Conservation (phyloP, 2,888 invertebrate genomes). For the Temnothorax rugatulus region DNA sequence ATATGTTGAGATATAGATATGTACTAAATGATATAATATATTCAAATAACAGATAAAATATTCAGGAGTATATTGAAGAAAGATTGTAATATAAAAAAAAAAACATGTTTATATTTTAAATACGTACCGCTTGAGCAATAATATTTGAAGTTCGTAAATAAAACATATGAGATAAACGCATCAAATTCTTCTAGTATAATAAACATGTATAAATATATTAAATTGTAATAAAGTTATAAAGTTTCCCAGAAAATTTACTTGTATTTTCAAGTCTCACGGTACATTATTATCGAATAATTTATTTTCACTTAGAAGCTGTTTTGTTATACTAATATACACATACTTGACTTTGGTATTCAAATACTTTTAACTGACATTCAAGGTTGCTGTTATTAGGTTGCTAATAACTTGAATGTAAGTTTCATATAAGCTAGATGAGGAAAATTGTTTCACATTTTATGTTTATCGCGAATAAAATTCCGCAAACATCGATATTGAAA, state of each 20-base stretch:
- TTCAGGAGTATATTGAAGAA: not conserved
- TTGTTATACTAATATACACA: not conserved
- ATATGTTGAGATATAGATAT: not conserved
- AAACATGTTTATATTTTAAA: conserved; percentile 11
- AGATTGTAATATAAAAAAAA: not conserved
- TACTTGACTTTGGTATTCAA: not conserved
- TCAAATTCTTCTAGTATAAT: not conserved
- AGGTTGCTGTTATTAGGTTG: conserved; percentile 22
- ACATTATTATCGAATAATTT: not conserved
- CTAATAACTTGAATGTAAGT: conserved; percentile 15
- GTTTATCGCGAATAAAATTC: conserved; percentile 12
- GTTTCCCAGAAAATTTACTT: not conserved
- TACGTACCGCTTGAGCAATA: not conserved
- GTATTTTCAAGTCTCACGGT: not conserved
- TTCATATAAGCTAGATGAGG: conserved; percentile 2
- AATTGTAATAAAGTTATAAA: not conserved
- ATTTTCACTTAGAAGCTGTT: not conserved
- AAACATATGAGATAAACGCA: not conserved
- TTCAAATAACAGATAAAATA: not conserved
- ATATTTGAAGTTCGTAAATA: not conserved
- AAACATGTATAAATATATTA: not conserved
- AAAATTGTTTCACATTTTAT: conserved; percentile 3
- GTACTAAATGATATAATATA: not conserved
- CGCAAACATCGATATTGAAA: not conserved
- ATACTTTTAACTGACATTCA: conserved; percentile 25